Conservation (phyloP, 2,797 vertebrate genomes). For the Galago senegalensis region DNA sequence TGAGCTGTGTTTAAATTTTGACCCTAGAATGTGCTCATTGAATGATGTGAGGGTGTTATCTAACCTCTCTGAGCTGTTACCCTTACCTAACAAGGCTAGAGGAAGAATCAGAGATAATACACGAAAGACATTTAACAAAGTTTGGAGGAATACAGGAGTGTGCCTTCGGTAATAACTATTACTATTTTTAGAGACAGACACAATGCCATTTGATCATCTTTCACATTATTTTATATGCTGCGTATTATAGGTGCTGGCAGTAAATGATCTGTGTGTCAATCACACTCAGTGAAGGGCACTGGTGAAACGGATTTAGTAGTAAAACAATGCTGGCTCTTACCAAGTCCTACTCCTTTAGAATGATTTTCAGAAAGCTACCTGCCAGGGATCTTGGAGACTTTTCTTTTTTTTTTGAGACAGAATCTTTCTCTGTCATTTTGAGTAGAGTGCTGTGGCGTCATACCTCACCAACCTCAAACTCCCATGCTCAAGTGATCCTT, state of each 20-base stretch:
- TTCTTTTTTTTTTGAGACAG: too few species aligned
- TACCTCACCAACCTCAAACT: too few species aligned
- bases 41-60: background rate
- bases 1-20: background rate
- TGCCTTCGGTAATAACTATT: background rate
- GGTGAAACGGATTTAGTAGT: background rate
- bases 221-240: background rate
- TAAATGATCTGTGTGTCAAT: background rate
- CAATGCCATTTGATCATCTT: background rate
- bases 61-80: background rate
- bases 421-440: too few species aligned
- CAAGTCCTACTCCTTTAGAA: background rate
- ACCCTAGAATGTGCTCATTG: too few species aligned
- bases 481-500: too few species aligned
- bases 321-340: background rate
- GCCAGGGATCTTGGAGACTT: background rate
- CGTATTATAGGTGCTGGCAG: background rate
- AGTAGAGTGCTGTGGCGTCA: too few species aligned
- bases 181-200: background rate
- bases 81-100: background rate
- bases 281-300: background rate
- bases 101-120: background rate
- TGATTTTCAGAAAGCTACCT: constrained; percentile 16
- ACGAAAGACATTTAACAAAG: background rate
- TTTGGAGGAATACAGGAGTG: rapidly evolving